Conservation (phyloP, 1,140 invertebrate species). For the Piezodorus guildinii region DNA sequence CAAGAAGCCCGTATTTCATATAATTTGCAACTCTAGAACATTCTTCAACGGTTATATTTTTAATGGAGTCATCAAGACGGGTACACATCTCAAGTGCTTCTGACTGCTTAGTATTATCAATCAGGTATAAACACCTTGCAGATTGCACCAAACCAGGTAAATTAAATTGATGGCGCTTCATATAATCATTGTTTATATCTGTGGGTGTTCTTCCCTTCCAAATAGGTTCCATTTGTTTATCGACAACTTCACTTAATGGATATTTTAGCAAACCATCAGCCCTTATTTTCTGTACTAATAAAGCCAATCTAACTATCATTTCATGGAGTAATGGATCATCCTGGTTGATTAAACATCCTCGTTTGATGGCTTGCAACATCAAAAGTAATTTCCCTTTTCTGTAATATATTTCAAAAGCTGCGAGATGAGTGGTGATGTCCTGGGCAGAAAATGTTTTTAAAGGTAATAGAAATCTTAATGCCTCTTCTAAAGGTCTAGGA, state of each 20-base stretch:
- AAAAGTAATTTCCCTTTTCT: constrained; percentile 66
- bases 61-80: not conserved
- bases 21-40: constrained; percentile 30
- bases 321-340: constrained; percentile 69
- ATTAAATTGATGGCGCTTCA: constrained; percentile 46
- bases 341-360: constrained; percentile 60
- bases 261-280: constrained; percentile 39
- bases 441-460: constrained; percentile 71
- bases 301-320: constrained; percentile 53
- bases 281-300: constrained; percentile 25
- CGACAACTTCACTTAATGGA: constrained; percentile 57
- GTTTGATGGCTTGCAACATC: constrained; percentile 82
- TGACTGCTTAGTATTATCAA: not conserved
- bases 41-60: not conserved
- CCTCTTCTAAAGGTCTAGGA: constrained; percentile 83
- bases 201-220: constrained; percentile 46
- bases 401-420: constrained; percentile 93
- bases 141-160: constrained; percentile 58
- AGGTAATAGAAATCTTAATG: constrained; percentile 84
- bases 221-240: constrained; percentile 52
- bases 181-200: constrained; percentile 58
- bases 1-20: not conserved
- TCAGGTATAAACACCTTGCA: constrained; percentile 52
- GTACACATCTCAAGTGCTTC: constrained; percentile 33
- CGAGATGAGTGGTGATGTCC: constrained; percentile 85